A percentile compares a stretch with the other conserved stretches of the same genome.
These are phyloP conservation scores for Tyrannus savana DNA, from an alignment of 2,113 vertebrate genomes.

Conservation along the genomic window DNA sequence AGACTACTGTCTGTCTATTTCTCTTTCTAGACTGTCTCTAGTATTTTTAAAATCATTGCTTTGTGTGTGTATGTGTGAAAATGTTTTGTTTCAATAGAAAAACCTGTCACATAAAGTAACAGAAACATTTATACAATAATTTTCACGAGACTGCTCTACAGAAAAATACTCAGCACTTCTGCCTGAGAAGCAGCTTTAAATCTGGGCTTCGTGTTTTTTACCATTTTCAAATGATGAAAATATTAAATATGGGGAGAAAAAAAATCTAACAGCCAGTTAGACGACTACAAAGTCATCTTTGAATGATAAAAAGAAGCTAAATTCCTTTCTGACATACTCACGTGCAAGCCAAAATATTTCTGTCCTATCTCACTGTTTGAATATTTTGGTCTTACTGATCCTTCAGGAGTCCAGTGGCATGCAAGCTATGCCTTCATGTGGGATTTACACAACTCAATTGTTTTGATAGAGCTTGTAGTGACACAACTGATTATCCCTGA, in stretches of 20 bases:
- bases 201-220: neutral
- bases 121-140: neutral
- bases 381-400: neutral
- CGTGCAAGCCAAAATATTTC: neutral
- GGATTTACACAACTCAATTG: neutral
- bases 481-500: neutral
- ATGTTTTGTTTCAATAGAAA: neutral
- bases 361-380: neutral
- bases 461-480: neutral
- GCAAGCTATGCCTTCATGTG: neutral
- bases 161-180: neutral
- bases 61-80: neutral
- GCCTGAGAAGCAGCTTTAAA: neutral
- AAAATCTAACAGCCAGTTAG: neutral
- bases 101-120: neutral
- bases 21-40: neutral
- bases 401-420: constrained; percentile 6
- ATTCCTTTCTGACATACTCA: neutral
- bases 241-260: neutral
- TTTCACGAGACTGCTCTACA: neutral
- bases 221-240: neutral
- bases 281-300: neutral
- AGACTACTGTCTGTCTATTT: neutral
- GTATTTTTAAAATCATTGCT: neutral
- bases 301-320: neutral